Evolutionary conservation across 2,888 invertebrate genomes (phyloP).

Genomic region (Lissocephala sabroskyi): DNA sequence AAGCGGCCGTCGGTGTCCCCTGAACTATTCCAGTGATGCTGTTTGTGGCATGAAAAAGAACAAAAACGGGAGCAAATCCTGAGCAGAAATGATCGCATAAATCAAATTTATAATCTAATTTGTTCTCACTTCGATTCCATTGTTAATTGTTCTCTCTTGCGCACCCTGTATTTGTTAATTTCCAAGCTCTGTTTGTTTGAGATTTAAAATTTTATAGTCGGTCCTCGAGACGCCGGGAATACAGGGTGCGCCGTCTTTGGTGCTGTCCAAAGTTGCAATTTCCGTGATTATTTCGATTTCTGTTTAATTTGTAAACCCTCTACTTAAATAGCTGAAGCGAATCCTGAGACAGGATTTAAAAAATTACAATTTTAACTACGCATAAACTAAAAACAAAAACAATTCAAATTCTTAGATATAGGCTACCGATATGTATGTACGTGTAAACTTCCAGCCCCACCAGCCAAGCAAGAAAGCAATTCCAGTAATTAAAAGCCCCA

Average conservation of each 20-base stretch:
- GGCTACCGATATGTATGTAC: conserved; percentile 31
- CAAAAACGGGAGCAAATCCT: conserved; percentile 10
- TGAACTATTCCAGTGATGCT: conserved; percentile 60
- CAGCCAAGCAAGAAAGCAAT: conserved; percentile 27
- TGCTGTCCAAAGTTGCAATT: no score
- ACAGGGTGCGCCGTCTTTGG: no score
- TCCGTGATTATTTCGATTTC: no score
- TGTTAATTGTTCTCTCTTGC: no score
- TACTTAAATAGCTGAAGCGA: conserved; percentile 62
- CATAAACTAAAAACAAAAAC: conserved; percentile 14
- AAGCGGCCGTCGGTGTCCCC: conserved; percentile 25
- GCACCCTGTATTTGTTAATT: no score
- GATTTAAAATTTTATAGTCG: no score
- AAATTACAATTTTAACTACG: conserved; percentile 24
- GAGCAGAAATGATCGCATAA: conserved; percentile 37
- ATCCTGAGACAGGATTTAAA: conserved; percentile 68
- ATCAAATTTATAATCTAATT: conserved; percentile 53
- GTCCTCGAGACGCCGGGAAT: no score
- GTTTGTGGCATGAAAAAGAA: conserved; percentile 57
- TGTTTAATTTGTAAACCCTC: conserved; percentile 33
- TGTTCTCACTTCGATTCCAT: conserved; percentile 4
- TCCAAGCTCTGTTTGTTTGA: no score
- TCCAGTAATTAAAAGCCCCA: conserved; percentile 19
- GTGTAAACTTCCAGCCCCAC: conserved; percentile 52
- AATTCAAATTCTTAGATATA: conserved; percentile 26